Conservation (phyloP, 2,113 vertebrate genomes). For the Phyllostomus hastatus region DNA sequence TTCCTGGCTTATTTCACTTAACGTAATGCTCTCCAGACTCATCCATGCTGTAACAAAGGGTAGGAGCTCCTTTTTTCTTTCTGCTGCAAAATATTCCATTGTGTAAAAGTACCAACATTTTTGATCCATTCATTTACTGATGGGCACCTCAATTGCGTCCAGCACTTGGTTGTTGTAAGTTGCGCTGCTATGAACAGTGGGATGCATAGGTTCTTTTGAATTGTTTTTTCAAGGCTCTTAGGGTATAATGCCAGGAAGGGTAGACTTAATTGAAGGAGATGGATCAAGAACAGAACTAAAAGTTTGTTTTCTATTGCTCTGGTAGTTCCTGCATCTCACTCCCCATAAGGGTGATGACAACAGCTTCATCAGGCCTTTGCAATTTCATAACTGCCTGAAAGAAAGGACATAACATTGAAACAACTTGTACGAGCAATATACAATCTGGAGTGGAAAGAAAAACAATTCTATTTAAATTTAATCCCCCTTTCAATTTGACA, state of each 20-base stretch:
- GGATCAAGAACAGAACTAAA: neutral
- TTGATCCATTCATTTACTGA: too few species aligned
- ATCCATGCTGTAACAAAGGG: too few species aligned
- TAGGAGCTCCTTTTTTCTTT: too few species aligned
- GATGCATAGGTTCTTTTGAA: too few species aligned
- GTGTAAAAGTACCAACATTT: too few species aligned
- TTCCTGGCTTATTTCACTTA: too few species aligned
- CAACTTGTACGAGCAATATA: neutral
- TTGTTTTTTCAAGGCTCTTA: too few species aligned
- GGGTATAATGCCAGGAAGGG: neutral
- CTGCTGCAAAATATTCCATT: too few species aligned
- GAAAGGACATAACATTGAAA: constrained; percentile 39
- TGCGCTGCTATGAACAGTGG: too few species aligned
- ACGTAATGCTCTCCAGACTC: too few species aligned
- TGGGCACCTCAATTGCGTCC: too few species aligned
- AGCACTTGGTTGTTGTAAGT: too few species aligned
- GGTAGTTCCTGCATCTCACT: neutral
- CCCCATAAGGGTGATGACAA: constrained; percentile 2
- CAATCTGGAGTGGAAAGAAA: neutral
- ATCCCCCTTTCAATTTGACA: constrained; percentile 19
- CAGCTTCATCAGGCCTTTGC: neutral
- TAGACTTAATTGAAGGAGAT: constrained; percentile 36
- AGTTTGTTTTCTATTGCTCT: constrained; percentile 13
- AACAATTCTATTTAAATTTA: neutral
- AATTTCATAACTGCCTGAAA: constrained; percentile 37